Evolutionary conservation across 2,797 vertebrate genomes (phyloP), one percentile per base, ranked within the genome.

Genomic region (Gobionotothen gibberifrons): DNA sequence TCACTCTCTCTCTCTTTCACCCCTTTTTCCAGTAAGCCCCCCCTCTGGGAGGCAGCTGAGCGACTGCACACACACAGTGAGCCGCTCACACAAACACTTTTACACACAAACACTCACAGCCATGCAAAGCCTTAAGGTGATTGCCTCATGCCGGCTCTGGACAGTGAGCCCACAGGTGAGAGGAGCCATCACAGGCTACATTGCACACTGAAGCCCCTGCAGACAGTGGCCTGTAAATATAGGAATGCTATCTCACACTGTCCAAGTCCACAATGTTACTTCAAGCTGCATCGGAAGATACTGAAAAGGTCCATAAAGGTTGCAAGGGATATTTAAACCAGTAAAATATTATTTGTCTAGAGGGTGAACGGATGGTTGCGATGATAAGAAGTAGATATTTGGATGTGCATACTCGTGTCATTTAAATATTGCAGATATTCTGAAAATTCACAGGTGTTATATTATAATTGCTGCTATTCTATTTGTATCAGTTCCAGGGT

Each of bases 1-100:
- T 56, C 79, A 72, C 76, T 53, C 74, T 61, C 85, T 82, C 86
- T 61, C 70, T 59, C 71, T 17, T 17, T 55, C 53, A 26, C 19
- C 54, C 46, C 62, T 83, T 85, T 86, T 82, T 81, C 76, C 79
- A 85, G 85, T 87, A 89, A 90, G 79, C 74, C 82, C 78, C 76
- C 81, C 79, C 83, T 79, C 74, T 86, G 91, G 81, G 86, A 90
- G 82, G 76, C 72, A 83, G 79, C 83, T 83, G 85, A 87, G 85
- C 86, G 74, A 66, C 83, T 49, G 39, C 75, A 82, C 82, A 82
- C 82, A 85, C 72, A 71, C 15, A 80, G 51, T 55, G 68, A 62
- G 75, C 74, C n/a, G 15, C 69, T 79, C 86, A 78, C 82, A 85
- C 76, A 86, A 84, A 86, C 71, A 79, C 69, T 74, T 84, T 80